Percentiles rank a stretch among this genome's conserved stretches.
These are phyloP conservation scores for Lagodon rhomboides DNA, from an alignment of 2,797 vertebrate genomes.

Conservation along the genomic window DNA sequence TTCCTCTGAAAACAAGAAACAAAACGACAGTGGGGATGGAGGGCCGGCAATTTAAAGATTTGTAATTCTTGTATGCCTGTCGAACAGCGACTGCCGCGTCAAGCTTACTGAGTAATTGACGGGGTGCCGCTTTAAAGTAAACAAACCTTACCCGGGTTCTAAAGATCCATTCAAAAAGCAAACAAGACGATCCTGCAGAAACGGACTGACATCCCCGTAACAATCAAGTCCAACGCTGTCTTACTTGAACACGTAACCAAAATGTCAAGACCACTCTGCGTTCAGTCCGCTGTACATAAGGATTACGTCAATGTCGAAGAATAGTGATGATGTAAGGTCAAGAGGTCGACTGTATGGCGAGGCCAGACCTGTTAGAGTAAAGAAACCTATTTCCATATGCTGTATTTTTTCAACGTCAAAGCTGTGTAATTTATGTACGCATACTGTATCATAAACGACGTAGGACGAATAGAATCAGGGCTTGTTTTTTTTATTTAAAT, in stretches of 20 bases:
- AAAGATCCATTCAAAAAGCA: not conserved
- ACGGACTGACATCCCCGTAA: constrained; percentile 17
- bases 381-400: constrained; percentile 65
- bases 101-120: not conserved
- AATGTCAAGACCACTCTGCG: constrained; percentile 5
- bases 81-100: no score
- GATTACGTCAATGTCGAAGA: constrained; percentile 24
- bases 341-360: constrained; percentile 12
- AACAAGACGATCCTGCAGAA: not conserved
- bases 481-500: constrained; percentile 7
- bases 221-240: constrained; percentile 9
- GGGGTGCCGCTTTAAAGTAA: not conserved
- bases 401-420: constrained; percentile 73
- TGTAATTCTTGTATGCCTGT: no score
- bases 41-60: not conserved
- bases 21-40: no score
- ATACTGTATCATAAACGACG: constrained; percentile 52
- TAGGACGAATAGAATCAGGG: constrained; percentile 54
- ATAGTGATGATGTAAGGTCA: not conserved
- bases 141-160: not conserved
- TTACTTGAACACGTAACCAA: constrained; percentile 25
- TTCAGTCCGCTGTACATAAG: constrained; percentile 48
- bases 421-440: constrained; percentile 53
- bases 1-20: no score
- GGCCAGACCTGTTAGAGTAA: constrained; percentile 31